Base-by-base conservation (phyloP, 2,888 invertebrate species). In the Xestia ashworthii region DNA sequence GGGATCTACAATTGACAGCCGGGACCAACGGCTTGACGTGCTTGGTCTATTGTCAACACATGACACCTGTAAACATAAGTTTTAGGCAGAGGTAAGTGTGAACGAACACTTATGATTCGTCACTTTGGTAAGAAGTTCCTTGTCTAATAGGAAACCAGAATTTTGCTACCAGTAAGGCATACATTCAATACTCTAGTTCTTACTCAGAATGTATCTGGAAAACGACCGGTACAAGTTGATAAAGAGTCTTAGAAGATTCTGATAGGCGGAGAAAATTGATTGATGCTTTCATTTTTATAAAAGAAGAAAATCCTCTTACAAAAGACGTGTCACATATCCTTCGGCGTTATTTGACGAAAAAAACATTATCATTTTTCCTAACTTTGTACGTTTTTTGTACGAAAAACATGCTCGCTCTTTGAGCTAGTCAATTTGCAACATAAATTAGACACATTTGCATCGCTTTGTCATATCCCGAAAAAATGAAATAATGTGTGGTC, bases 391-490 rank as follows among this genome's bases (percentile, higher is more conserved):
- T 38, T 48, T 67, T 50, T n/a, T 55, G 25, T 41, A 65, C 46
- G 53, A 64, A 80, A 68, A 60, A 64, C 9, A 66, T 11, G 65
- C 62, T 6, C 44, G 32, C 48, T 70, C 38, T 74, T 73, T 50
- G 38, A 44, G 74, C 77, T 76, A 78, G 79, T 78, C 81, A 88
- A 87, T 89, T 89, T 89, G 73, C 76, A 83, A 79, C 78, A 76
- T 79, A 80, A 88, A 86, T 86, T 84, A 84, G 69, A 68, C 71
- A 74, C 70, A 81, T 87, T 87, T 80, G 79, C 83, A 87, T 87
- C 50, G 73, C 85, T 81, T 85, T 86, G 74, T 75, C 76, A 80
- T 85, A 78, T 76, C 4, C 50, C 68, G 48, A 78, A 79, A 73
- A 78, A 80, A 82, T 79, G 72, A 70, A 76, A 71, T 82, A 83